These are phyloP conservation scores for Myotis planiceps DNA, from an alignment of 2,797 vertebrate genomes.

Conservation along the genomic window DNA sequence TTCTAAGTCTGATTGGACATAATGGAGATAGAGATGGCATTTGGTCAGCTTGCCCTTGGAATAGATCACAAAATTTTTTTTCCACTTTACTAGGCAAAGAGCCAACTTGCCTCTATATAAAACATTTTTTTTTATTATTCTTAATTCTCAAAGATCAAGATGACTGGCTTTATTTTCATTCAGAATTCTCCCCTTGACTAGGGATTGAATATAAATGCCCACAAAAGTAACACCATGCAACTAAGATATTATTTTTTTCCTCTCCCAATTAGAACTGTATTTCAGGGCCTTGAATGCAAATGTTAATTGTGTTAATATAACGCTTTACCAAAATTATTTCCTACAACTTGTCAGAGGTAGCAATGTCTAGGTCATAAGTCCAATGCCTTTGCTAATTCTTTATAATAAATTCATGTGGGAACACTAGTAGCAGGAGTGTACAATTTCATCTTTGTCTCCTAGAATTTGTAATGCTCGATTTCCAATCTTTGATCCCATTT, in stretches of 20 bases:
- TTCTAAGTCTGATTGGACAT: neutral
- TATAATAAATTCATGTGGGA: neutral
- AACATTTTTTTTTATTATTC: neutral
- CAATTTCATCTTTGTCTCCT: neutral
- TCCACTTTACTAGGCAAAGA: neutral
- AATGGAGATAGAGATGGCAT: neutral
- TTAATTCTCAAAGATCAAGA: neutral
- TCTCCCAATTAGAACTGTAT: neutral
- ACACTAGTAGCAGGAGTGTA: neutral
- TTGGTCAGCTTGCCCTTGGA: neutral
- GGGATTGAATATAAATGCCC: neutral
- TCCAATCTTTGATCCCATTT: slow-evolving; percentile 15
- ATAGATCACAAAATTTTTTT: neutral
- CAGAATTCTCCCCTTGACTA: neutral
- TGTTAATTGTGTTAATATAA: neutral
- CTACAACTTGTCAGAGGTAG: neutral
- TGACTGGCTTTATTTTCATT: neutral
- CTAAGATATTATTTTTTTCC: neutral
- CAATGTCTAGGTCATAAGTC: neutral
- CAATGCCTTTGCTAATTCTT: neutral
- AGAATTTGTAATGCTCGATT: neutral
- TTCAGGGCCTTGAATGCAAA: neutral
- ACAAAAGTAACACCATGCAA: neutral
- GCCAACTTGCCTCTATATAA: accelerated
- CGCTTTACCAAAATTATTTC: neutral